A percentile compares a stretch with the other conserved stretches of the same genome.
Conservation (phyloP, 2,888 invertebrate genomes). For the Drosophila recens region DNA sequence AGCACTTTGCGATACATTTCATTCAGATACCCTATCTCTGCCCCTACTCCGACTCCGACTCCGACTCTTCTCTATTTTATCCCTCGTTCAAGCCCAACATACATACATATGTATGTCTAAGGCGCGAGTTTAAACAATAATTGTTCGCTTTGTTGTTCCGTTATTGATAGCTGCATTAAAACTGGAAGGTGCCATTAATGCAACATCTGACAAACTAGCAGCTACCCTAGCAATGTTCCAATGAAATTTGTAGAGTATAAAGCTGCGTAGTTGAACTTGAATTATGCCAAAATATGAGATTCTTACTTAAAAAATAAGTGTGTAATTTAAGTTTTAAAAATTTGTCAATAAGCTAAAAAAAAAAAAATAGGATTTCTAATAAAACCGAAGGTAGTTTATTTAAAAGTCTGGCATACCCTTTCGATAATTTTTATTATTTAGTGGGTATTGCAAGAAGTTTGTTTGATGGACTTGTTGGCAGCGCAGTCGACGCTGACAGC, state of each 20-base stretch:
- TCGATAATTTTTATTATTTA: background rate
- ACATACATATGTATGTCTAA: conserved; percentile 15
- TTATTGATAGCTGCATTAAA: conserved; percentile 31
- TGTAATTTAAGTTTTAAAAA: background rate
- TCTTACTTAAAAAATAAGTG: background rate
- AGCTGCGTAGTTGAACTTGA: too few relatives aligned
- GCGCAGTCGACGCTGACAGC: conserved; percentile 44
- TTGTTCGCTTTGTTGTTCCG: conserved; percentile 39
- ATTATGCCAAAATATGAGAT: background rate
- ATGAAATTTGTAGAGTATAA: background rate
- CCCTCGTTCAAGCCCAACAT: conserved; percentile 3
- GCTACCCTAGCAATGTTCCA: conserved; percentile 6
- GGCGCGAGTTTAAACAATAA: conserved; percentile 39
- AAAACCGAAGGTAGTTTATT: background rate
- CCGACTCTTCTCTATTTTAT: background rate
- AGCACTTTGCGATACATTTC: conserved; percentile 18
- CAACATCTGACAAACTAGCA: background rate
- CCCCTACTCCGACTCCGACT: background rate
- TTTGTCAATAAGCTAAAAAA: background rate
- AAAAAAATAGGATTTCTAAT: background rate
- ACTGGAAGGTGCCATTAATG: background rate
- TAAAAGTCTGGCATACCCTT: conserved; percentile 1
- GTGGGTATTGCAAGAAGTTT: conserved; percentile 12
- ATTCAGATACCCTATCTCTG: conserved; percentile 9
- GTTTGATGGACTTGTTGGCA: conserved; percentile 43